Evolutionary conservation across 2,888 invertebrate species (phyloP).

Genomic region (Agriopis leucophaearia): DNA sequence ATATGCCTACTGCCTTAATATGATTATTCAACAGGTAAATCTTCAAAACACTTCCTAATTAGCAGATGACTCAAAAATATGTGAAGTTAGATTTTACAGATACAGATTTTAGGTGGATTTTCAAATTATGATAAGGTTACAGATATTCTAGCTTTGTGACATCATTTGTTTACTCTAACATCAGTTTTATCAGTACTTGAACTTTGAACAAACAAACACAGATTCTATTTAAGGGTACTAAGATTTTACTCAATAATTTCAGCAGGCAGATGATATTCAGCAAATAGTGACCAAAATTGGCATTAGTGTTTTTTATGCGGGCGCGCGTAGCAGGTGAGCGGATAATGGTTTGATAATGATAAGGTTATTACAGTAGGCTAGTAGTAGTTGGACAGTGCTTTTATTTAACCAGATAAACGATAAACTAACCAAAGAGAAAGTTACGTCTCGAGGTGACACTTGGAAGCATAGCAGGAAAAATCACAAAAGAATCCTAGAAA

Average conservation of each 20-base stretch:
- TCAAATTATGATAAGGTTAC: slow-evolving; percentile 10
- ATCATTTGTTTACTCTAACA: slow-evolving; percentile 45
- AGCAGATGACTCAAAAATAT: slow-evolving; percentile 2
- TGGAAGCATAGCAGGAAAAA: slow-evolving; percentile 52
- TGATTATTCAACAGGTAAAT: slow-evolving; percentile 6
- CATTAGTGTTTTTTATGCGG: not conserved
- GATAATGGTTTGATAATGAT: not conserved
- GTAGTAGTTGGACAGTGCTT: not conserved
- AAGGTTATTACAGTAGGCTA: not conserved
- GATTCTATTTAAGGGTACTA: not conserved
- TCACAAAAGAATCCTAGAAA: slow-evolving; percentile 30
- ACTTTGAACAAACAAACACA: slow-evolving; percentile 4
- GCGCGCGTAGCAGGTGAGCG: not conserved
- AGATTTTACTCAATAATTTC: not conserved
- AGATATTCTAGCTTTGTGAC: slow-evolving; percentile 20
- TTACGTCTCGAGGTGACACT: slow-evolving; percentile 50
- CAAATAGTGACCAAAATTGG: not conserved
- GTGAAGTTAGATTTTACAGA: not conserved
- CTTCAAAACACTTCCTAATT: not conserved
- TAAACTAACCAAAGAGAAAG: slow-evolving; percentile 56
- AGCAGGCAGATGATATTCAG: not conserved
- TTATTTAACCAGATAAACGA: not conserved
- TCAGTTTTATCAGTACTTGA: slow-evolving; percentile 34
- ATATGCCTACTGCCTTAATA: not conserved
- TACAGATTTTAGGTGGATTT: slow-evolving; percentile 4